Evolutionary conservation across 2,113 vertebrate genomes (phyloP), one percentile per base, ranked within the genome.

Genomic region (Arenaria interpres): DNA sequence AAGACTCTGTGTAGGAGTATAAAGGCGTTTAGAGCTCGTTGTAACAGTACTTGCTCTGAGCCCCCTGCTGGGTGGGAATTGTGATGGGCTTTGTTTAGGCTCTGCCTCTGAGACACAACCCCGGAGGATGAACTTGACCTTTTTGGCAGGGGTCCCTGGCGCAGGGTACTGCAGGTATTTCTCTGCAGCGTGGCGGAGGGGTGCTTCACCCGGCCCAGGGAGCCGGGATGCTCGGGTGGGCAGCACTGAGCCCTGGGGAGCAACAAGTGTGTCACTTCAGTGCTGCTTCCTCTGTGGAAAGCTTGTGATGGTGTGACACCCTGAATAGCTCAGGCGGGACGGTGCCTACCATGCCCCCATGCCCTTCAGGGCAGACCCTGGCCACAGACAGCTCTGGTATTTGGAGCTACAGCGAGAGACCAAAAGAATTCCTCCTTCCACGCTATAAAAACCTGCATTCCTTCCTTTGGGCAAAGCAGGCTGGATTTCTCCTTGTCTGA

Each of bases 401-500:
- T 91, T 85, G 54, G 37, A 93, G 62, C 80, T 59, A 11, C 63
- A 79, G 77, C 23, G 59, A 93, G 91, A 91, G 63, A 92, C 89
- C 77, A 74, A 71, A 96, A 79, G 53, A 82, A 95, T 95, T 89
- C 84, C 30, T 79, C 57, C 77, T 89, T 97, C 39, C 71, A 10
- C 0, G 9, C 89, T 95, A 56, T 96, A 92, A 97, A 97, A 95
- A 76, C 69, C 81, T 95, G 84, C 89, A 96, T 97, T 96, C 95
- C 87, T 92, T 95, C 84, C 95, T 96, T 43, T 85, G 74, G 89
- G 81, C 74, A 90, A 63, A 85, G 74, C 77, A 63, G 57, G 46
- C 84, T 94, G 92, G 81, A 85, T 91, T 95, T 81, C 78, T 91
- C 59, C 81, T 91, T 6, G 62, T 95, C 92, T 96, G 95, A 93